Evolutionary conservation across 2,797 vertebrate genomes (phyloP).

Genomic region (Scolopax bukidnonensis): DNA sequence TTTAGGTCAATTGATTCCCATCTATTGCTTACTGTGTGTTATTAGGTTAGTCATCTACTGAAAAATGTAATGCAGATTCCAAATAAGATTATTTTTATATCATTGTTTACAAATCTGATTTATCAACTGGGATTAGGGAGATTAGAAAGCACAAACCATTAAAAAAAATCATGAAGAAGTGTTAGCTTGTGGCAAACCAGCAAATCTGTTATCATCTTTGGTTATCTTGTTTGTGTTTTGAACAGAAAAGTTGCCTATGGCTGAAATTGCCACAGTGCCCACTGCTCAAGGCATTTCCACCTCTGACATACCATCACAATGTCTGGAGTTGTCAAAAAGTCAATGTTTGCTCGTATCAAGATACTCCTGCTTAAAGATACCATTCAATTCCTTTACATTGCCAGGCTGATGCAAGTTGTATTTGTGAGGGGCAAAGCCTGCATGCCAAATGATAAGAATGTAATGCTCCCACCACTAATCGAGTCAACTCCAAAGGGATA

Average conservation of each 20-base stretch:
- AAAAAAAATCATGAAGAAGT: background rate
- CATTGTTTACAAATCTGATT: constrained; percentile 30
- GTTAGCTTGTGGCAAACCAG: constrained; percentile 38
- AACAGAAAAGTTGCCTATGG: constrained; percentile 31
- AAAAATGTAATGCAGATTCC: constrained; percentile 36
- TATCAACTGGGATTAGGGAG: background rate
- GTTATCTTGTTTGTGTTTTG: constrained; percentile 5
- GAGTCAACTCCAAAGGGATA: background rate
- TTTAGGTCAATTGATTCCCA: constrained; percentile 41
- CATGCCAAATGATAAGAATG: background rate
- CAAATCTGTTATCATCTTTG: constrained; percentile 12
- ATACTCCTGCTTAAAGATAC: background rate
- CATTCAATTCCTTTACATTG: background rate
- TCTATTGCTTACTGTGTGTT: constrained; percentile 14
- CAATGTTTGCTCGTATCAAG: background rate
- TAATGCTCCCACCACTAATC: background rate
- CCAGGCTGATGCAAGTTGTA: background rate
- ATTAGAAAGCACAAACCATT: constrained; percentile 20
- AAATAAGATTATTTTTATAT: constrained; percentile 57
- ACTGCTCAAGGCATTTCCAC: background rate
- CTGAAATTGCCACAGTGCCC: constrained; percentile 10
- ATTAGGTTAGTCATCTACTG: constrained; percentile 28
- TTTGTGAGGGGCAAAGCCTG: background rate
- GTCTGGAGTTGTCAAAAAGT: background rate
- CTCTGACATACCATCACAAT: background rate